A percentile compares a stretch with the other conserved stretches of the same genome.
These are phyloP conservation scores for Limnephilus rhombicus DNA, from an alignment of 2,888 invertebrate species.

Conservation along the genomic window DNA sequence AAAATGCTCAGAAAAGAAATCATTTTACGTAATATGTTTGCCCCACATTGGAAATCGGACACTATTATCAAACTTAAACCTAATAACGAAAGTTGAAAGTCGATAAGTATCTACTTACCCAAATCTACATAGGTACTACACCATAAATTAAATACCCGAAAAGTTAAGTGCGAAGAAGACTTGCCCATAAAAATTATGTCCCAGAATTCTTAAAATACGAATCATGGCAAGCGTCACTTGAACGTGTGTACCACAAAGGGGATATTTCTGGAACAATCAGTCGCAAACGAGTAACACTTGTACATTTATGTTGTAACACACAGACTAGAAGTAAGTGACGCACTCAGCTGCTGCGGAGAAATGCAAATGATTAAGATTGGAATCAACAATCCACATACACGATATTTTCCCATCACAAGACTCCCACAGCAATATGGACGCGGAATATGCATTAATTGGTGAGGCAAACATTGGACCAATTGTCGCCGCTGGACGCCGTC, in stretches of 20 bases:
- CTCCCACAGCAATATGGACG: conserved; percentile 45
- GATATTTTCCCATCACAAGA: conserved; percentile 41
- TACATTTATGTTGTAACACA: background rate
- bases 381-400: conserved; percentile 34
- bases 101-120: no score
- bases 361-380: conserved; percentile 42
- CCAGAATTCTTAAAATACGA: background rate
- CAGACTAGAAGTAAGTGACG: conserved; percentile 12
- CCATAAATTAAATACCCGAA: background rate
- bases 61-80: no score
- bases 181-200: background rate
- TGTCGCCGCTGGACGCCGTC: conserved; percentile 38
- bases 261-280: conserved; percentile 31
- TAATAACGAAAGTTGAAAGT: no score
- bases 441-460: conserved; percentile 47
- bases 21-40: no score
- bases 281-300: conserved; percentile 14
- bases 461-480: conserved; percentile 40
- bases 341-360: conserved; percentile 18
- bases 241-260: background rate
- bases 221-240: background rate
- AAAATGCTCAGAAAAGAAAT: no score
- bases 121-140: no score
- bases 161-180: background rate
- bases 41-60: no score